A percentile compares a stretch with the other conserved stretches of the same genome.
Evolutionary conservation across 2,113 vertebrate species (phyloP).

Genomic region (Amphiprion ocellaris): DNA sequence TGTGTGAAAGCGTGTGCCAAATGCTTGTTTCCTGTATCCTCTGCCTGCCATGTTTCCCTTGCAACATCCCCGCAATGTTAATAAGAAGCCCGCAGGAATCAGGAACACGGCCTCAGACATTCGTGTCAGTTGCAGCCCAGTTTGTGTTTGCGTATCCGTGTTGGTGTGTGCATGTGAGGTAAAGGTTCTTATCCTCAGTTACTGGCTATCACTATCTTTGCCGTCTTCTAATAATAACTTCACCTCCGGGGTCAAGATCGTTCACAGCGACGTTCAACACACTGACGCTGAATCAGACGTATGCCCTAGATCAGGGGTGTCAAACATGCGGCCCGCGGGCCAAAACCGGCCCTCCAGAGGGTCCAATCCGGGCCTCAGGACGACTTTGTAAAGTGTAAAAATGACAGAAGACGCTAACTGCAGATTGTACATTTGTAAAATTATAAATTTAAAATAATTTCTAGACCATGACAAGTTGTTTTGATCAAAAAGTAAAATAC

Average conservation of each 20-base stretch:
- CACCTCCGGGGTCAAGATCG: constrained; percentile 43
- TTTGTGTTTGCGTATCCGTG: constrained; percentile 13
- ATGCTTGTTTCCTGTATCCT: constrained; percentile 19
- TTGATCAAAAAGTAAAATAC: too few relatives aligned
- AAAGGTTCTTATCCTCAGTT: constrained; percentile 47
- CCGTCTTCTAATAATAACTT: constrained; percentile 73
- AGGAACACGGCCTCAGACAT: neutral
- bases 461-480: too few relatives aligned
- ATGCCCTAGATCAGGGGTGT: too few relatives aligned
- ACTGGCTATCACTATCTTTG: constrained; percentile 56
- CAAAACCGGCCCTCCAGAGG: too few relatives aligned
- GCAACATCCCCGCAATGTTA: neutral
- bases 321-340: too few relatives aligned
- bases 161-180: neutral
- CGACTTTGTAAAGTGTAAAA: too few relatives aligned
- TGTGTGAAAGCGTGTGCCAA: constrained; percentile 33
- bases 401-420: too few relatives aligned
- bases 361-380: too few relatives aligned
- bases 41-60: constrained; percentile 18
- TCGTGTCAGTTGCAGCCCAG: neutral
- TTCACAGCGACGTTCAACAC: constrained; percentile 8
- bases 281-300: neutral
- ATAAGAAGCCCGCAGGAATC: constrained; percentile 21
- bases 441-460: too few relatives aligned
- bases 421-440: too few relatives aligned